Percentiles rank a stretch among this genome's conserved stretches.
phyloP scores from a whole-genome alignment of 2,113 vertebrate genomes.

The Petrocephalus zakoni region DNA sequence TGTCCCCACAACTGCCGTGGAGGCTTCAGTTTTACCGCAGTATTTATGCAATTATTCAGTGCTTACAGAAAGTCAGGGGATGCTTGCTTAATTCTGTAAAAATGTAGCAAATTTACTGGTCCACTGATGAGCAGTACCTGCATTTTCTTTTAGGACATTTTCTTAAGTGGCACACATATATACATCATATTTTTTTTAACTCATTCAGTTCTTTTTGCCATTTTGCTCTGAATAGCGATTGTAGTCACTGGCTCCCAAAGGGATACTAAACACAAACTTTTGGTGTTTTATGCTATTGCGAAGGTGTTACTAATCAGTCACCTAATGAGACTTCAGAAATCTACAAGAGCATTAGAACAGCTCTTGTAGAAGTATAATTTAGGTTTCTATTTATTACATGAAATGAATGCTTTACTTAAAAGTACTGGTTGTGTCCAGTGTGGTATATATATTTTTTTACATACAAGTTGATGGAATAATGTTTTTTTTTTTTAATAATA shows the following conservation, averaged over 20 bases:
- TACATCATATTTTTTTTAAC: no score
- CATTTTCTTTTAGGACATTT: no score
- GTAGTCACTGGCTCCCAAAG: background rate
- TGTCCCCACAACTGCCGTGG: no score
- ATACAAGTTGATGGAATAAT: background rate
- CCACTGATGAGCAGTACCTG: no score
- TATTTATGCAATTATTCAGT: no score
- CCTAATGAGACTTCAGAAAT: background rate
- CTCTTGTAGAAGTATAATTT: background rate
- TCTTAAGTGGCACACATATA: no score
- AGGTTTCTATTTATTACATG: background rate
- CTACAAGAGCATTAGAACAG: background rate
- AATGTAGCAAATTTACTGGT: no score
- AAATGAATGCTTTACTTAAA: background rate
- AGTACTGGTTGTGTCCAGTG: background rate
- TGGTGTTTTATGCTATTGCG: background rate
- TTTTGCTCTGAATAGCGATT: background rate
- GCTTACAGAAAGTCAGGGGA: no score
- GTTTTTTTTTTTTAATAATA: no score
- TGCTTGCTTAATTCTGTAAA: no score
- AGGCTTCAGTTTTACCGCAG: no score
- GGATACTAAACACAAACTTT: background rate
- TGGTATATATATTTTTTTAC: background rate
- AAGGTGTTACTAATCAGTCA: background rate
- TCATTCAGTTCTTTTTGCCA: no score